phyloP scores from a whole-genome alignment of 2,113 vertebrate species.

The Acrocephalus arundinaceus region DNA sequence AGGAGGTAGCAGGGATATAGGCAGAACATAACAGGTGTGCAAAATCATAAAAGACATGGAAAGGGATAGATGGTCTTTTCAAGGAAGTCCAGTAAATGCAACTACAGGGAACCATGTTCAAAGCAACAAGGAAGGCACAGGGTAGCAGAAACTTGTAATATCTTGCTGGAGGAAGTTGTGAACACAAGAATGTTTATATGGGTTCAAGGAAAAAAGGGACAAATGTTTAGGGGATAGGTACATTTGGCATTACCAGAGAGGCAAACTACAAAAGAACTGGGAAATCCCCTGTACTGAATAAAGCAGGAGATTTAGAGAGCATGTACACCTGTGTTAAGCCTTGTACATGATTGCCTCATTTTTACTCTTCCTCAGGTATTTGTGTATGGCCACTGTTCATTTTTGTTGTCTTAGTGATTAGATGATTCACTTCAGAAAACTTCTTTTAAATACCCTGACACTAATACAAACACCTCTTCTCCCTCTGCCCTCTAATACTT shows the following conservation, averaged over 20 bases:
- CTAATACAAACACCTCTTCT: background rate
- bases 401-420: background rate
- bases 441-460: background rate
- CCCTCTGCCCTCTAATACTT: background rate
- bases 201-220: background rate
- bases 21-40: too few relatives aligned
- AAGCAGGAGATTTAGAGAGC: background rate
- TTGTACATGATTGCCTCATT: accelerated
- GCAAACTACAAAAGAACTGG: background rate
- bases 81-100: background rate
- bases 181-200: background rate
- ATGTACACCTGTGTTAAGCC: accelerated
- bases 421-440: background rate
- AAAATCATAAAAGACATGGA: background rate
- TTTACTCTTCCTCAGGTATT: background rate
- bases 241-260: background rate
- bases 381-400: background rate
- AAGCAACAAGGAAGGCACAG: background rate
- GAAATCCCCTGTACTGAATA: background rate
- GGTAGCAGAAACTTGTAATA: background rate
- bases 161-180: background rate
- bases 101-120: background rate
- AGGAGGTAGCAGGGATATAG: background rate
- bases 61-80: background rate
- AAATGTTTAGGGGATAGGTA: background rate